phyloP scores from a whole-genome alignment of 1,140 invertebrate genomes.

The Oncopodura yosiiana region DNA sequence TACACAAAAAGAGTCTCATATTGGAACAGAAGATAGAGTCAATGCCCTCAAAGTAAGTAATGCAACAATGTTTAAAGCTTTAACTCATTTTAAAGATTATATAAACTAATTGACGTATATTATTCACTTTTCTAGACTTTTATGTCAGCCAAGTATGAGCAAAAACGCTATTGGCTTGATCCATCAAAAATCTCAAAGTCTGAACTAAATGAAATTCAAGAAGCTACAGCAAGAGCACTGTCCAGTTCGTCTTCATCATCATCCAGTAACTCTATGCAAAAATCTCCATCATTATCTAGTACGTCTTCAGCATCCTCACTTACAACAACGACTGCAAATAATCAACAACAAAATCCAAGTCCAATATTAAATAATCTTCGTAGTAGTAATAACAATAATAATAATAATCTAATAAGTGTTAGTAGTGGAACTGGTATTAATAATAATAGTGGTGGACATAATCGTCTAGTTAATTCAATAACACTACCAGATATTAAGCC shows the following conservation, averaged over 20 bases:
- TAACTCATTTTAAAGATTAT: too few species aligned
- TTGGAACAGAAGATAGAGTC: constrained; percentile 27
- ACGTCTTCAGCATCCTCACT: constrained; percentile 24
- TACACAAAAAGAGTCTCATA: constrained; percentile 24
- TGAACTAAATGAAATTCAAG: constrained; percentile 29
- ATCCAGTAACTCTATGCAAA: constrained; percentile 21
- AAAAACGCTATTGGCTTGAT: constrained; percentile 33
- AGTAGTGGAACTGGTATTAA: constrained; percentile 1
- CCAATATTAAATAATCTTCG: constrained; percentile 29
- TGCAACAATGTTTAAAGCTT: too few species aligned
- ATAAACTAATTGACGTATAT: too few species aligned
- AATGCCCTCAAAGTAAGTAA: constrained; percentile 24
- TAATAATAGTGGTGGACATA: constrained; percentile 1
- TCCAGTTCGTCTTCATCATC: constrained; percentile 11
- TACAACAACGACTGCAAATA: constrained; percentile 5
- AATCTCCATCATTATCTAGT: constrained; percentile 31
- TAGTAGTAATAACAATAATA: not conserved
- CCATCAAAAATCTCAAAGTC: constrained; percentile 28
- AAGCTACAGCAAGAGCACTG: constrained; percentile 14
- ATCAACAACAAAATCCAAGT: constrained; percentile 26
- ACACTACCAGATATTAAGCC: constrained; percentile 34
- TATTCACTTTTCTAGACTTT: too few species aligned
- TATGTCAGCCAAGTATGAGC: constrained; percentile 35
- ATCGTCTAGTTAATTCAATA: constrained; percentile 31
- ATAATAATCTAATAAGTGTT: constrained; percentile 6